Conservation (phyloP, 2,888 invertebrate species). For the Anoplius nigerrimus region DNA sequence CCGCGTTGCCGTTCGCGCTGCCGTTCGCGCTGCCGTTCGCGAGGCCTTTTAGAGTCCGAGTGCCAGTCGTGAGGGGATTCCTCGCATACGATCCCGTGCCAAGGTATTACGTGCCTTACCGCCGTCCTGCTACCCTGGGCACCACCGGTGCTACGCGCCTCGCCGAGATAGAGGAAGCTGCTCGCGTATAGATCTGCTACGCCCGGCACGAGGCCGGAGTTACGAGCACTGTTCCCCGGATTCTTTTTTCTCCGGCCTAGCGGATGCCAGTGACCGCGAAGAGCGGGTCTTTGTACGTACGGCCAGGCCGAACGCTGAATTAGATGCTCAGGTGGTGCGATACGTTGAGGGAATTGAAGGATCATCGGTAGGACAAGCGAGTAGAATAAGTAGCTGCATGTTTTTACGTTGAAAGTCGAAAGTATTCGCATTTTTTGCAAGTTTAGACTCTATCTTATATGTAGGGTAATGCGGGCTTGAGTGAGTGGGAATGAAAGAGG, state of each 20-base stretch:
- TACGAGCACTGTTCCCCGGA: constrained; percentile 50
- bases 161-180: constrained; percentile 12
- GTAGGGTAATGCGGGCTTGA: too few relatives aligned
- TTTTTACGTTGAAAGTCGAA: too few relatives aligned
- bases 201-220: constrained; percentile 37
- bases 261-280: background rate
- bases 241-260: constrained; percentile 24
- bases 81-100: constrained; percentile 34
- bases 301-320: constrained; percentile 17
- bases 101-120: constrained; percentile 5
- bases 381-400: background rate
- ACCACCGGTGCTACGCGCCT: background rate
- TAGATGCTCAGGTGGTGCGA: constrained; percentile 4
- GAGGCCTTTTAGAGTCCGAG: constrained; percentile 30
- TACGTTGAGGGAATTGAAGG: constrained; percentile 3
- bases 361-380: background rate
- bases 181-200: constrained; percentile 1
- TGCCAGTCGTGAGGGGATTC: constrained; percentile 22
- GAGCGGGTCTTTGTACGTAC: background rate
- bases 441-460: too few relatives aligned
- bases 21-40: background rate
- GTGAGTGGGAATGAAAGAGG: too few relatives aligned
- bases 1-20: background rate
- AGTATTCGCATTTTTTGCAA: too few relatives aligned
- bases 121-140: constrained; percentile 11